Evolutionary conservation across 2,888 invertebrate genomes (phyloP).

Genomic region (Pseudoips prasinana): DNA sequence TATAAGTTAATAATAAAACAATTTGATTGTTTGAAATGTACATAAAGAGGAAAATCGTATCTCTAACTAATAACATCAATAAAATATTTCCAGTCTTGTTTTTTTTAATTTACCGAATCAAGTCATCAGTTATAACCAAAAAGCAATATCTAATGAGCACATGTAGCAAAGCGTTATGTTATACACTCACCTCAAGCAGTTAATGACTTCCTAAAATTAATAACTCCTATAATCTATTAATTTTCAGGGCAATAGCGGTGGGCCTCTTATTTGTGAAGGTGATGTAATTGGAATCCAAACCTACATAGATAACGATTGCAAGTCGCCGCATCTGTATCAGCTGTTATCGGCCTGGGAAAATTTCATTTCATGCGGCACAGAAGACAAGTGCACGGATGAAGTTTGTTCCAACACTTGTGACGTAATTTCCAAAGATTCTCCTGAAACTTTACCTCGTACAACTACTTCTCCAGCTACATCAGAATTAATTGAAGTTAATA

Average conservation of each 20-base stretch:
- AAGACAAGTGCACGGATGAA: conserved; percentile 52
- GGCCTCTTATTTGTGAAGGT: conserved; percentile 63
- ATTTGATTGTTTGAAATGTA: too few relatives aligned
- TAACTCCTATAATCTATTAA: too few relatives aligned
- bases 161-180: too few relatives aligned
- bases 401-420: conserved; percentile 50
- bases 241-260: conserved; percentile 71
- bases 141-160: too few relatives aligned
- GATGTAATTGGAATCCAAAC: conserved; percentile 63
- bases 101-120: too few relatives aligned
- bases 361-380: conserved; percentile 57
- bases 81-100: too few relatives aligned
- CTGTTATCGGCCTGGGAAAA: conserved; percentile 54
- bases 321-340: conserved; percentile 64
- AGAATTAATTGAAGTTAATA: too few relatives aligned
- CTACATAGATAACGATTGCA: conserved; percentile 59
- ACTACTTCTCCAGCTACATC: background rate
- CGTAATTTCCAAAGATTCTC: conserved; percentile 53
- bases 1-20: background rate
- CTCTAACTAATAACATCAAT: too few relatives aligned
- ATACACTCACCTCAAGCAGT: too few relatives aligned
- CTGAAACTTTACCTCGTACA: conserved; percentile 3
- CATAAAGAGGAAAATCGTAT: too few relatives aligned
- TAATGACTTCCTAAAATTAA: too few relatives aligned
- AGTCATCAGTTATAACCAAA: too few relatives aligned